phyloP scores from a whole-genome alignment of 1,140 invertebrate genomes.

The Periplaneta americana region DNA sequence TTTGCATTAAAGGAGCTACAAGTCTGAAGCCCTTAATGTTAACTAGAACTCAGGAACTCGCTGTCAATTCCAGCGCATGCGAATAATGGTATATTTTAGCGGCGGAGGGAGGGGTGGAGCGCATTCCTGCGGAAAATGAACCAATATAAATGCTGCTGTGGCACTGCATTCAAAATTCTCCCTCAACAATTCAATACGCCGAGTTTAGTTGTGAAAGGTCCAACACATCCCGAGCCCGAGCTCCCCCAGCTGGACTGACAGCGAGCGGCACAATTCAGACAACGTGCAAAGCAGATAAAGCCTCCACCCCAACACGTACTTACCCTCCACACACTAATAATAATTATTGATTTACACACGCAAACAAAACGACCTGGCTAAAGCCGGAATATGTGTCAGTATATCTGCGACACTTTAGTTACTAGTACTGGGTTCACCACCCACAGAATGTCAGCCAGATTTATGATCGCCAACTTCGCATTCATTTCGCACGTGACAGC shows the following conservation, averaged over 20 bases:
- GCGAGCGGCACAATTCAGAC: not conserved
- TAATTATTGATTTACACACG: not conserved
- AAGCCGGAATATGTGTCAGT: no score
- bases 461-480: not conserved
- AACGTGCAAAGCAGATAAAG: not conserved
- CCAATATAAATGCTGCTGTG: not conserved
- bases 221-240: not conserved
- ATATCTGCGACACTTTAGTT: not conserved
- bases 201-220: not conserved
- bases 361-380: not conserved
- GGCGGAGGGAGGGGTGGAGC: not conserved
- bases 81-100: not conserved
- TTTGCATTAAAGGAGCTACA: not conserved
- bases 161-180: not conserved
- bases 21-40: not conserved
- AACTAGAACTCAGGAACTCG: not conserved
- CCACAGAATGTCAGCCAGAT: not conserved
- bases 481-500: no score
- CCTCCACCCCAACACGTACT: not conserved
- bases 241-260: not conserved
- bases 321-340: not conserved
- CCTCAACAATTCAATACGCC: not conserved
- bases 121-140: not conserved
- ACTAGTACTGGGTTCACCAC: not conserved
- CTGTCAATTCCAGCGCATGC: not conserved